Evolutionary conservation across 64 coral and sea anemone species (phyloP).

Genomic region (Platygyra sinensis): DNA sequence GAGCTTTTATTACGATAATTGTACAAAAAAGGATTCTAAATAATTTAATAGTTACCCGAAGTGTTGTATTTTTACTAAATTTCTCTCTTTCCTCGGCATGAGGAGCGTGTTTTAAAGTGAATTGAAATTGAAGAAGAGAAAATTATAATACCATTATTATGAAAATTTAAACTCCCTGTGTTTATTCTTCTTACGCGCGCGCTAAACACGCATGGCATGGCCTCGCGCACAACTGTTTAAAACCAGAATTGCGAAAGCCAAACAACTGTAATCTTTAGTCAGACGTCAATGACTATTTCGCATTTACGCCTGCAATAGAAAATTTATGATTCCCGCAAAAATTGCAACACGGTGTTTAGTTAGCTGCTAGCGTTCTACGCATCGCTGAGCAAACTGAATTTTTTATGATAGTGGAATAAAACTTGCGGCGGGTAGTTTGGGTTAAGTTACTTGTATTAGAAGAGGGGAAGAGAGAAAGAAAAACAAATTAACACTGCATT

Average conservation of each 20-base stretch:
- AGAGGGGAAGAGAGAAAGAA: not conserved
- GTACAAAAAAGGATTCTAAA: conserved; percentile 75
- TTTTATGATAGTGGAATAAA: conserved; percentile 51
- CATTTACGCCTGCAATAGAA: not conserved
- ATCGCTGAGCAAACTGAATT: conserved; percentile 64
- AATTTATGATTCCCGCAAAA: conserved; percentile 26
- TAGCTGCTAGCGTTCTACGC: conserved; percentile 51
- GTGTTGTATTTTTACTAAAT: conserved; percentile 92
- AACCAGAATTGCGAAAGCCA: not conserved
- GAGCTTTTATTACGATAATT: conserved; percentile 87
- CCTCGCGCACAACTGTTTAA: not conserved
- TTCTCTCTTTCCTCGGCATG: conserved; percentile 37
- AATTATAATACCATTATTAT: conserved; percentile 68
- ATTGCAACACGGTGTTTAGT: conserved; percentile 45
- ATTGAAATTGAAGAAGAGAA: conserved; percentile 66
- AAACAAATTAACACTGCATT: not conserved
- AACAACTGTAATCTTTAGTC: not conserved
- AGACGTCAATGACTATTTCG: not conserved
- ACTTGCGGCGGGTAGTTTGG: conserved; percentile 29
- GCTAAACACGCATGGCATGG: not conserved
- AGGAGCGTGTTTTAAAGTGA: conserved; percentile 61
- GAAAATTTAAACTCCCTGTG: conserved; percentile 45
- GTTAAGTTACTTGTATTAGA: conserved; percentile 12
- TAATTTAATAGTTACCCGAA: conserved; percentile 62
- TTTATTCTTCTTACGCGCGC: conserved; percentile 14